Evolutionary conservation across 1,140 invertebrate species (phyloP), one percentile per base, ranked within the genome.

Genomic region (Orussus abietinus): DNA sequence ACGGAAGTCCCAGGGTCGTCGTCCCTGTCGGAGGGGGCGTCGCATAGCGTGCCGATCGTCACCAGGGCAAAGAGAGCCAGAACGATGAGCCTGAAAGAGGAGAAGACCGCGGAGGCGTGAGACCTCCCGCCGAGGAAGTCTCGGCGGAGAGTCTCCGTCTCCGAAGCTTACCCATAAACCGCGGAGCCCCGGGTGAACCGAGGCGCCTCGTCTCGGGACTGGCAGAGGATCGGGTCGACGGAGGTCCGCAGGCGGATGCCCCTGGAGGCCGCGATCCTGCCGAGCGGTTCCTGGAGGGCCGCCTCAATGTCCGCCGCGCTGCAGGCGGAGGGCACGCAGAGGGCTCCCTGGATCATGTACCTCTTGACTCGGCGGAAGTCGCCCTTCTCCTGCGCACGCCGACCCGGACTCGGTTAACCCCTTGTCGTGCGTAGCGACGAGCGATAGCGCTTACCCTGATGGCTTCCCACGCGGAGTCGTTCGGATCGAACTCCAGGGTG

Each of bases 261-360:
- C 12, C 49, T 35, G 17, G 49, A 37, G 2, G 10, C 12, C 0
- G 28, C 51, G 17, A 51, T 52, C 25, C 46, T 45, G 5, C 42
- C 20, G 5, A 53, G 45, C 0, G 56, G 50, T 6, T 36, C 43
- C 14, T 29, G 26, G 7, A 62, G 26, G 11, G 54, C 56, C 1
- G 11, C 17, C n/a, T 43, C 22, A n/a, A 62, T 31, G 15, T 71
- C 66, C 2, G 48, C 29, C 1, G 50, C 22, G 19, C 31, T 43
- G 22, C 69, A 72, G 5, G 51, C 38, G 3, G 61, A 41, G 3
- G 69, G 69, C 14, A 72, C 53, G 42, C 72, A 74, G 4, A 74
- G 28, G 2, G 66, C 69, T 54, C 66, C 49, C 46, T 69, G 50
- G 2, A 66, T 26, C 5, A 31, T 12, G 29, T 60, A 47, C 11